phyloP scores from a whole-genome alignment of 2,888 invertebrate genomes.

The Xestia xanthographa region DNA sequence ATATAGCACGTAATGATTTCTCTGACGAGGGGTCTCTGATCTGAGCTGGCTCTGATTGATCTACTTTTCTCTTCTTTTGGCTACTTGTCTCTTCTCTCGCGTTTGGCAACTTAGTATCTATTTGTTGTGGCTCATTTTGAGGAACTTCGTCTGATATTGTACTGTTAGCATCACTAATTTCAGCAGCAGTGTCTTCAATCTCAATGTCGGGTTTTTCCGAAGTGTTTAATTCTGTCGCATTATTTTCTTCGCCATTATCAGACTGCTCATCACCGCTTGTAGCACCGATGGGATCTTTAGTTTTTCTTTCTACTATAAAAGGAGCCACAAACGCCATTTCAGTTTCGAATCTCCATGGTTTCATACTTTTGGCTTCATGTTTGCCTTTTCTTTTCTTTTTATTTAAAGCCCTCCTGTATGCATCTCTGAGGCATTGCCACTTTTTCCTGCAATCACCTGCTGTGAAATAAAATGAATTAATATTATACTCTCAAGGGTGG shows the following conservation, averaged over 20 bases:
- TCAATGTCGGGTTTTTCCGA: neutral
- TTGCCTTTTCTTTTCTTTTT: slow-evolving; percentile 19
- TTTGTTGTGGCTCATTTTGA: neutral
- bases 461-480: slow-evolving; percentile 2
- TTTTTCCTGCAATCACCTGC: slow-evolving; percentile 20
- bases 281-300: neutral
- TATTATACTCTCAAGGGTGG: neutral
- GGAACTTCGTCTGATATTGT: neutral
- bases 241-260: neutral
- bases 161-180: neutral
- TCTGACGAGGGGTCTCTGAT: too few relatives aligned
- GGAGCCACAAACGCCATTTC: slow-evolving; percentile 28
- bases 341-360: slow-evolving; percentile 23
- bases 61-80: slow-evolving; percentile 11
- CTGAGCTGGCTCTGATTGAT: neutral
- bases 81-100: slow-evolving; percentile 4
- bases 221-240: neutral
- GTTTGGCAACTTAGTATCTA: neutral
- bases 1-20: neutral
- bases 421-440: slow-evolving; percentile 26
- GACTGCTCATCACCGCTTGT: slow-evolving; percentile 4
- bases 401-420: slow-evolving; percentile 21
- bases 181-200: neutral
- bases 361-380: slow-evolving; percentile 6
- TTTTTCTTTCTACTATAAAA: slow-evolving; percentile 17